These are phyloP conservation scores for Siderastrea radians DNA, from an alignment of 92 coral and sea anemone species.

Conservation along the genomic window DNA sequence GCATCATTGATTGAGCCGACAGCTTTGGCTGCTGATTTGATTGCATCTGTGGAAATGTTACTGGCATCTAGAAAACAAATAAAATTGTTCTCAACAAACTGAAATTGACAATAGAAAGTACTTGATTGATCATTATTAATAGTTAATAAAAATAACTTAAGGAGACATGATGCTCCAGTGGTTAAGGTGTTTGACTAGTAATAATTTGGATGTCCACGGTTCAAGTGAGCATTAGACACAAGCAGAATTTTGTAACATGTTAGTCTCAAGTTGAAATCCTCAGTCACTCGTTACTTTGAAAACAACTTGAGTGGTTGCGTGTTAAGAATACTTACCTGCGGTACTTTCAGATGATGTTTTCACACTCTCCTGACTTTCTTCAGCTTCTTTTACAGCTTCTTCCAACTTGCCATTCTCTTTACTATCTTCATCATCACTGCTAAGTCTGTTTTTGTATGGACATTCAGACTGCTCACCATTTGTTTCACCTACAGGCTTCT, in stretches of 20 bases:
- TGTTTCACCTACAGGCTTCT: slow-evolving; percentile 38
- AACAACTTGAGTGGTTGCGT: background rate
- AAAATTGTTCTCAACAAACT: background rate
- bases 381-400: slow-evolving; percentile 50
- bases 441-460: slow-evolving; percentile 22
- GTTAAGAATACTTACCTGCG: slow-evolving; percentile 17
- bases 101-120: background rate
- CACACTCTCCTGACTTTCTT: slow-evolving; percentile 19
- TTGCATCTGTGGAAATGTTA: slow-evolving; percentile 90
- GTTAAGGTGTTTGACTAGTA: too few relatives aligned
- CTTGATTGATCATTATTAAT: background rate
- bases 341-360: slow-evolving; percentile 10
- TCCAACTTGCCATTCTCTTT: slow-evolving; percentile 28
- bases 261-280: too few relatives aligned
- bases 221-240: too few relatives aligned
- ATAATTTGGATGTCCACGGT: too few relatives aligned
- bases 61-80: slow-evolving; percentile 37
- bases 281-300: too few relatives aligned
- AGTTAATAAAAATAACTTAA: background rate
- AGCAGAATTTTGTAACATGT: too few relatives aligned
- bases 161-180: too few relatives aligned
- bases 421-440: slow-evolving; percentile 8
- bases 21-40: slow-evolving; percentile 88
- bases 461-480: slow-evolving; percentile 43
- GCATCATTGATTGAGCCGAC: slow-evolving; percentile 93